Base-by-base conservation (phyloP, 1,140 invertebrate species). In the Wiebesia pumilae region DNA sequence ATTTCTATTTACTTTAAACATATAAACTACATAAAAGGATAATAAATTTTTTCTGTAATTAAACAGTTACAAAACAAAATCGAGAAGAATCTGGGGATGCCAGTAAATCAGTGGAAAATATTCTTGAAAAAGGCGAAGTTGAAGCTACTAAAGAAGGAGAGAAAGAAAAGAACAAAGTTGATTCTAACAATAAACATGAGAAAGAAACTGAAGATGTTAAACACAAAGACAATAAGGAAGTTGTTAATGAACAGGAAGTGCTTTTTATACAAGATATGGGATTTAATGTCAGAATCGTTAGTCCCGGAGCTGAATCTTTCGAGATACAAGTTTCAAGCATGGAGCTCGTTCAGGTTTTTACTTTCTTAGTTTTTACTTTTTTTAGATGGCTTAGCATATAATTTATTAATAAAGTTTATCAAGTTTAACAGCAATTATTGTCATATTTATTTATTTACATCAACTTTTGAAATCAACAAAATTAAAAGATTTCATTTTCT, bases 241-340 rank as follows among this genome's bases (percentile, higher is more conserved):
- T 91, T 58, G 19, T 88, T 33, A 93, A 91, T 65, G 96, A 96
- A 81, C 96, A 96, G 84, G 97, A 97, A 94, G 96, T 98, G 77
- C 97, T 99, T 58, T 97, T 98, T 82, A 97, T 99, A 89, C 98
- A 99, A 93, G 98, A 99, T 91, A 96, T 97, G 92, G 98, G 98
- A 62, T 98, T 99, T 90, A 98, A 96, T 81, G 97, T 99, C 1
- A 98, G 98, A 94, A 98, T 99, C 88, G 95, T 97, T 62, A 97
- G 97, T 88, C 98, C 98, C 19, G 97, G 97, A 19, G 95, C 97
- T 10, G 98, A 99, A 89, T 95, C 97, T 9, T 97, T 99, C 92
- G 98, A 99, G 91, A 97, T 99, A 90, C 98, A 99, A 94, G 97
- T 99, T 3, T 99, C 98, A 24, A 98, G 98, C 91, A 98, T 99